Conservation (phyloP, 1,140 invertebrate genomes). For the Dryas iulia region DNA sequence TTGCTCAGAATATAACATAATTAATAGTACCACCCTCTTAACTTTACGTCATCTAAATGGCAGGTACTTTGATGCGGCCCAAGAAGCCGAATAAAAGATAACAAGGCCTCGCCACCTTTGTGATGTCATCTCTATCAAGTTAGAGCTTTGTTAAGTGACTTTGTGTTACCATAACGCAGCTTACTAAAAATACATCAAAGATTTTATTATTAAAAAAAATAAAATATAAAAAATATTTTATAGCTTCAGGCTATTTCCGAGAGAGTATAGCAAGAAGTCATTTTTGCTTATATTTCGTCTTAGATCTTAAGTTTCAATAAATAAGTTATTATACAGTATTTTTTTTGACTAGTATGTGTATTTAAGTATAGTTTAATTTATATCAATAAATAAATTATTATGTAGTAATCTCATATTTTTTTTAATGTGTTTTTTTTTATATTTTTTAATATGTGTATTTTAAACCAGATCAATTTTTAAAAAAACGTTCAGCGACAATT, state of each 20-base stretch:
- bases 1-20: background rate
- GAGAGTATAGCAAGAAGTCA: background rate
- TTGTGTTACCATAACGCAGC: background rate
- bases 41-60: background rate
- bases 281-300: background rate
- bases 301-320: background rate
- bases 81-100: constrained; percentile 14
- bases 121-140: constrained; percentile 12
- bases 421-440: too few species aligned
- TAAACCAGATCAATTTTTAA: too few species aligned
- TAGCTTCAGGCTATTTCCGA: background rate
- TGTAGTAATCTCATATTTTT: too few species aligned
- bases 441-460: too few species aligned
- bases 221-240: background rate
- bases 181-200: background rate
- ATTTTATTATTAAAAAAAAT: background rate
- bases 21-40: background rate
- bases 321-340: background rate
- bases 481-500: too few species aligned
- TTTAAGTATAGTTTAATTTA: too few species aligned
- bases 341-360: background rate
- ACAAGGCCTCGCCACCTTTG: constrained; percentile 12
- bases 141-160: background rate
- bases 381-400: too few species aligned
- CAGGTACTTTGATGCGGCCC: constrained; percentile 10